Percentiles rank a stretch among this genome's conserved stretches.
These are phyloP conservation scores for Triops longicaudatus DNA, from an alignment of 1,140 invertebrate species.

Conservation along the genomic window DNA sequence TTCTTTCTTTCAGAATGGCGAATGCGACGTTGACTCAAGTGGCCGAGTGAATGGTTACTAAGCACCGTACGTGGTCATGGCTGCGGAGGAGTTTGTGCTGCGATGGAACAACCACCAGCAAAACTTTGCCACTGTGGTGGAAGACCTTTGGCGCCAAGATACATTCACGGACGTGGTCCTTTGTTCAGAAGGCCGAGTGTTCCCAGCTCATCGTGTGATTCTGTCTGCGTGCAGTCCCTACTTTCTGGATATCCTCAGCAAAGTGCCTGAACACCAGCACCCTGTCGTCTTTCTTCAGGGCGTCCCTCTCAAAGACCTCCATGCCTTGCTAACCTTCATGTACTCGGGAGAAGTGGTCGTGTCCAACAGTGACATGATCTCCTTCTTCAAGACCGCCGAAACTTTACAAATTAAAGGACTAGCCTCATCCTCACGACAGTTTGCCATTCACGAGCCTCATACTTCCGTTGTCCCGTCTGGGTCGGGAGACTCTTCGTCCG, in stretches of 20 bases:
- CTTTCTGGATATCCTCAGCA: conserved; percentile 36
- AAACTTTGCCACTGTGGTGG: conserved; percentile 34
- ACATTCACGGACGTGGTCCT: conserved; percentile 33
- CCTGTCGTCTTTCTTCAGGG: conserved; percentile 29
- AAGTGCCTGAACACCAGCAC: conserved; percentile 30
- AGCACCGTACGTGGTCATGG: conserved; percentile 28
- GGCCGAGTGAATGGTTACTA: neutral
- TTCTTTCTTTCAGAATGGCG: neutral
- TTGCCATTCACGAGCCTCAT: conserved; percentile 1
- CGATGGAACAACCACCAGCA: conserved; percentile 35
- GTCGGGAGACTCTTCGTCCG: neutral
- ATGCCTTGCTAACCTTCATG: conserved; percentile 39
- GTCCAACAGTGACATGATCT: conserved; percentile 37
- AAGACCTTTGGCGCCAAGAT: conserved; percentile 32
- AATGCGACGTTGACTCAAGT: neutral
- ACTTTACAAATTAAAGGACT: conserved; percentile 39
- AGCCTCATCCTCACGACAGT: conserved; percentile 17
- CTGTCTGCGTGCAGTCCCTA: conserved; percentile 46
- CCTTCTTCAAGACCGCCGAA: conserved; percentile 40
- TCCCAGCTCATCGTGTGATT: conserved; percentile 43
- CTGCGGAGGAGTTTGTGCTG: conserved; percentile 34
- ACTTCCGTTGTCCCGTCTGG: neutral
- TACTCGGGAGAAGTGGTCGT: conserved; percentile 42
- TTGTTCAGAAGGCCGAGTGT: conserved; percentile 31
- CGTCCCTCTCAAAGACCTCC: conserved; percentile 26